Evolutionary conservation across 2,113 vertebrate species (phyloP).

Genomic region (Myotis davidii): DNA sequence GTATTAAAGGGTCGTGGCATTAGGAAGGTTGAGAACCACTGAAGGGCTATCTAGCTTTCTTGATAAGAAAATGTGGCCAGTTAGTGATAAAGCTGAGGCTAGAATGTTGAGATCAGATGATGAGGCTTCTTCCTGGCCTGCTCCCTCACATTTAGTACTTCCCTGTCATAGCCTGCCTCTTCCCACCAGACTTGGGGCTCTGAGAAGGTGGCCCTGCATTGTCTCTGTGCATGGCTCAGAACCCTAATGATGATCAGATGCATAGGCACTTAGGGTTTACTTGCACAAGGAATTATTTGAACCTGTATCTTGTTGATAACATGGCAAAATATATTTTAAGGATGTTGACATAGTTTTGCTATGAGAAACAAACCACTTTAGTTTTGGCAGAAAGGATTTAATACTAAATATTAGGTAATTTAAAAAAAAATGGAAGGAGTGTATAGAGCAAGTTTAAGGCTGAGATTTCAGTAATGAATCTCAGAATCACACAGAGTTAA

Average conservation of each 20-base stretch:
- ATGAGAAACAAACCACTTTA: not conserved
- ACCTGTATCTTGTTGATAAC: not conserved
- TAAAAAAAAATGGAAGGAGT: not conserved
- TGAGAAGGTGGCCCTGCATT: fast-evolving
- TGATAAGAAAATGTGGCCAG: not conserved
- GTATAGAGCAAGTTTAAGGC: not conserved
- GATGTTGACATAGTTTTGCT: not conserved
- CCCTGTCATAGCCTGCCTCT: not conserved
- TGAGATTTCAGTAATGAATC: not conserved
- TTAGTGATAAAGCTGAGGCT: not conserved
- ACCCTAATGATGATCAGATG: not conserved
- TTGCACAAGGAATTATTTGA: not conserved
- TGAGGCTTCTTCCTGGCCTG: not conserved
- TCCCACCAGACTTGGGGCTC: not conserved
- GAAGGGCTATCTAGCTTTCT: not conserved
- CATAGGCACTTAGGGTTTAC: not conserved
- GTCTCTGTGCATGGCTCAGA: not conserved
- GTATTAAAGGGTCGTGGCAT: too few species aligned
- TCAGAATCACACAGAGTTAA: not conserved
- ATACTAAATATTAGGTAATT: not conserved
- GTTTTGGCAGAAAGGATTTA: not conserved
- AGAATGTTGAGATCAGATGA: not conserved
- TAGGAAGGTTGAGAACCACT: too few species aligned
- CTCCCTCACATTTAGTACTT: fast-evolving
- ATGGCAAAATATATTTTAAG: not conserved